Conservation (phyloP, 1,140 invertebrate genomes). For the Drosophila simulans region DNA sequence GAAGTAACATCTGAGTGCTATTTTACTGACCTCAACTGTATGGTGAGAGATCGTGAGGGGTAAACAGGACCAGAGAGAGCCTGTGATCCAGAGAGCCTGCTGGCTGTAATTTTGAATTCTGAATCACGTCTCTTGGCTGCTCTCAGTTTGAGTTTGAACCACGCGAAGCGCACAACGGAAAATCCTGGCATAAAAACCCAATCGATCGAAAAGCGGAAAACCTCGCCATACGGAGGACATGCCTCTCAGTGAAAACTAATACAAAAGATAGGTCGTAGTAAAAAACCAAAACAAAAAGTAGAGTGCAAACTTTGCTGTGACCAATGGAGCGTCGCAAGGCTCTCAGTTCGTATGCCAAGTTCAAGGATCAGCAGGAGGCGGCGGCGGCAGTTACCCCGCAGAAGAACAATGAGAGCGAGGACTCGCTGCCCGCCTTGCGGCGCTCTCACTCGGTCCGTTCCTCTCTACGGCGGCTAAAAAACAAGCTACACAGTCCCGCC, state of each 20-base stretch:
- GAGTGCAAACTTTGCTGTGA: constrained; percentile 10
- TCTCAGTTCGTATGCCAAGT: constrained; percentile 66
- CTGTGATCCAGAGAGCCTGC: constrained; percentile 9
- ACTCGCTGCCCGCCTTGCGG: constrained; percentile 85
- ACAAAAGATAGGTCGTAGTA: constrained; percentile 2
- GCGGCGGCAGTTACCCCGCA: constrained; percentile 73
- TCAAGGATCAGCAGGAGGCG: constrained; percentile 73
- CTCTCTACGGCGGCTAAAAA: constrained; percentile 88
- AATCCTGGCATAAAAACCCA: constrained; percentile 44
- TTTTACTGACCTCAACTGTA: not conserved
- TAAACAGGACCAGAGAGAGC: constrained; percentile 8
- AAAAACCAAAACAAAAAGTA: constrained; percentile 32
- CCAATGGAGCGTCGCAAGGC: constrained; percentile 75
- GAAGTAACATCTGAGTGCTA: not conserved
- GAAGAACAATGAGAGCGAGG: constrained; percentile 31
- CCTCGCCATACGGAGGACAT: not conserved
- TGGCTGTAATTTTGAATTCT: constrained; percentile 14
- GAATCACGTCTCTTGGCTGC: constrained; percentile 51
- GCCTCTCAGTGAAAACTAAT: not conserved
- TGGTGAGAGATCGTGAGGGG: not conserved
- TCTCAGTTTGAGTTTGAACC: constrained; percentile 62
- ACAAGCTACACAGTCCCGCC: constrained; percentile 71
- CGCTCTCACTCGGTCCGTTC: constrained; percentile 90
- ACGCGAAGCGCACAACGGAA: constrained; percentile 55
- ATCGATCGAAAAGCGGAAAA: constrained; percentile 5